These are phyloP conservation scores for Bactericera cockerelli DNA, from an alignment of 1,140 invertebrate genomes.

Conservation along the genomic window DNA sequence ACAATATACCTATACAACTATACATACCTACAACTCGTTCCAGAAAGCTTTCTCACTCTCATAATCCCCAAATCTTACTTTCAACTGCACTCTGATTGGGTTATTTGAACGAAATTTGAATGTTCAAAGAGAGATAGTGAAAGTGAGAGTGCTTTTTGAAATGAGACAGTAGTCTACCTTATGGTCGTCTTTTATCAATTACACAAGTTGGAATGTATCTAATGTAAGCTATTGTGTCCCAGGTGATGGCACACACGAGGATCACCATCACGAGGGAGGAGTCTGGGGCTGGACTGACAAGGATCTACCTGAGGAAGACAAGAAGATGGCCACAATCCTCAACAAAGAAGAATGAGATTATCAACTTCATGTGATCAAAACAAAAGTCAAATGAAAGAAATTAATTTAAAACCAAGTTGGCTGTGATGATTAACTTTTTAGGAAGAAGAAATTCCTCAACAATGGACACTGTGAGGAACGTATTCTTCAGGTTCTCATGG, in stretches of 20 bases:
- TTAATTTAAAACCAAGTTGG: neutral
- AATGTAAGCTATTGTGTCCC: too few species aligned
- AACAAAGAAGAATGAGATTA: constrained; percentile 15
- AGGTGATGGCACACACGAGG: neutral
- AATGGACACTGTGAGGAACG: neutral
- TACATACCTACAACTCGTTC: too few species aligned
- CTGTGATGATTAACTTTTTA: neutral
- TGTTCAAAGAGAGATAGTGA: too few species aligned
- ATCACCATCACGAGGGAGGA: neutral
- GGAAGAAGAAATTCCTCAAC: neutral
- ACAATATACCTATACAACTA: too few species aligned
- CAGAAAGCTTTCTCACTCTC: too few species aligned
- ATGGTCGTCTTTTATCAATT: too few species aligned
- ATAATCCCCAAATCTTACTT: too few species aligned
- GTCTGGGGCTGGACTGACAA: constrained; percentile 29
- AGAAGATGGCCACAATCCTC: constrained; percentile 16
- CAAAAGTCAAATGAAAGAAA: neutral
- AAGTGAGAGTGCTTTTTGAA: too few species aligned
- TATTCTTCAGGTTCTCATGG: neutral
- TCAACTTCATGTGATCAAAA: neutral
- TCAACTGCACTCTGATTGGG: too few species aligned
- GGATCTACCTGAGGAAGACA: constrained; percentile 26
- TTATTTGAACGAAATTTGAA: too few species aligned
- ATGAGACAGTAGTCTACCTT: too few species aligned
- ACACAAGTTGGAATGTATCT: too few species aligned